phyloP scores from a whole-genome alignment of 2,888 invertebrate genomes.

The Ormyrus rosae region DNA sequence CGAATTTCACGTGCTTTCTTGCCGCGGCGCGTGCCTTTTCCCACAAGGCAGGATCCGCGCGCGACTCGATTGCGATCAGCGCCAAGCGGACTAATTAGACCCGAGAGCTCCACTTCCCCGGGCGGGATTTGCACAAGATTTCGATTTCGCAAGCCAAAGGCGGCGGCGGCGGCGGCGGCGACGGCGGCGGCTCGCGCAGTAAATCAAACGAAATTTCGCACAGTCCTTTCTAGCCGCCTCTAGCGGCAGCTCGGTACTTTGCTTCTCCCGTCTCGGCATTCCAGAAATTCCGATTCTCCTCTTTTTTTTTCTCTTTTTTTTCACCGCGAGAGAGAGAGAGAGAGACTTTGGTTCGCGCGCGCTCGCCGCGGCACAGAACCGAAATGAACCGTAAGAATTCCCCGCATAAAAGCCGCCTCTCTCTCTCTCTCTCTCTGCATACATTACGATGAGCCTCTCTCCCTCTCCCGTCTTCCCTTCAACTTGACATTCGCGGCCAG shows the following conservation, averaged over 20 bases:
- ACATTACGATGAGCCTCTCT: conserved; percentile 11
- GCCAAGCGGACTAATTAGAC: conserved; percentile 11
- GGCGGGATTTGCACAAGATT: conserved; percentile 24
- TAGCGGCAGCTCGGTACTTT: too few relatives aligned
- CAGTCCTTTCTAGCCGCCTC: neutral
- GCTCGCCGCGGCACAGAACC: neutral
- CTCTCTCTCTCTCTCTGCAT: conserved; percentile 21
- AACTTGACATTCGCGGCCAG: conserved; percentile 46
- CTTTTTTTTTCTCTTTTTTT: too few relatives aligned
- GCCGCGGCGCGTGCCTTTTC: conserved; percentile 1
- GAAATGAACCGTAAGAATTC: conserved; percentile 54
- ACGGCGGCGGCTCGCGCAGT: neutral
- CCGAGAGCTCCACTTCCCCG: neutral
- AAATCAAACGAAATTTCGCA: neutral
- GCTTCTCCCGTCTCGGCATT: too few relatives aligned
- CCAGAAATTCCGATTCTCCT: too few relatives aligned
- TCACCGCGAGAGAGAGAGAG: too few relatives aligned
- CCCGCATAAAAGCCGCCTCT: conserved; percentile 30
- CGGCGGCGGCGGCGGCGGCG: too few relatives aligned
- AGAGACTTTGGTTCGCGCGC: too few relatives aligned
- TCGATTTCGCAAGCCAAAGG: conserved; percentile 19
- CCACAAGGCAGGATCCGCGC: neutral
- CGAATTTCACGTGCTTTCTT: neutral
- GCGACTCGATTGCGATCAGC: conserved; percentile 18
- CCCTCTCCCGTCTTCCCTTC: conserved; percentile 22